Evolutionary conservation across 2,888 invertebrate genomes (phyloP).

Genomic region (Eupithecia subfuscata): DNA sequence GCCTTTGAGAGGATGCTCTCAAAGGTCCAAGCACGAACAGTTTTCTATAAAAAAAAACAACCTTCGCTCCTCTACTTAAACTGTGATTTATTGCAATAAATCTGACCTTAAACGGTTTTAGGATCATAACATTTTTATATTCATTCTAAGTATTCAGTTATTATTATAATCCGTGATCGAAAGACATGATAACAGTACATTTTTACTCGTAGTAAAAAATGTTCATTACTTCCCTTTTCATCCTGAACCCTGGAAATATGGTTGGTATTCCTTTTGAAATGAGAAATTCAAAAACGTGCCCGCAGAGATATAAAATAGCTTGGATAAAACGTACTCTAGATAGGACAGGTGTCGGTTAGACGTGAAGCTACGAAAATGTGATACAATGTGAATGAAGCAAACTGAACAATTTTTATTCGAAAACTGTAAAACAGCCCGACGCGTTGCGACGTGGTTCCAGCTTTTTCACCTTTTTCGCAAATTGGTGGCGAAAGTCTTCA

Average conservation of each 20-base stretch:
- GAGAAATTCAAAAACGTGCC: slow-evolving; percentile 9
- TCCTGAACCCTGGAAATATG: neutral
- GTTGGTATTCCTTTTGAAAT: slow-evolving; percentile 7
- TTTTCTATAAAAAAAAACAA: too few species aligned
- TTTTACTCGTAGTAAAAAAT: neutral
- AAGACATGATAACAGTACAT: neutral
- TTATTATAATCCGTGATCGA: neutral
- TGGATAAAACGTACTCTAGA: slow-evolving; percentile 6
- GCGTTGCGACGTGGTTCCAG: too few species aligned
- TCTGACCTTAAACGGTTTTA: neutral
- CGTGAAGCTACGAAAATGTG: slow-evolving; percentile 7
- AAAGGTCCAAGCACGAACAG: too few species aligned
- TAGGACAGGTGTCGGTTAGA: slow-evolving; percentile 6
- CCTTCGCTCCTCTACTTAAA: neutral
- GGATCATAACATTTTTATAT: neutral
- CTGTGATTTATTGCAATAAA: neutral
- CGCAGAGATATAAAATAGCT: slow-evolving; percentile 4
- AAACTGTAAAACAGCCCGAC: too few species aligned
- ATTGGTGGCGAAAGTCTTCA: too few species aligned
- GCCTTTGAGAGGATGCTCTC: too few species aligned
- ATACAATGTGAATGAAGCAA: neutral
- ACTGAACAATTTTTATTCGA: too few species aligned
- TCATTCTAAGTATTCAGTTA: neutral
- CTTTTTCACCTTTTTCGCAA: too few species aligned
- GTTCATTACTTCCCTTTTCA: neutral